phyloP scores from a whole-genome alignment of 1,140 invertebrate species.

The Lithobius niger region DNA sequence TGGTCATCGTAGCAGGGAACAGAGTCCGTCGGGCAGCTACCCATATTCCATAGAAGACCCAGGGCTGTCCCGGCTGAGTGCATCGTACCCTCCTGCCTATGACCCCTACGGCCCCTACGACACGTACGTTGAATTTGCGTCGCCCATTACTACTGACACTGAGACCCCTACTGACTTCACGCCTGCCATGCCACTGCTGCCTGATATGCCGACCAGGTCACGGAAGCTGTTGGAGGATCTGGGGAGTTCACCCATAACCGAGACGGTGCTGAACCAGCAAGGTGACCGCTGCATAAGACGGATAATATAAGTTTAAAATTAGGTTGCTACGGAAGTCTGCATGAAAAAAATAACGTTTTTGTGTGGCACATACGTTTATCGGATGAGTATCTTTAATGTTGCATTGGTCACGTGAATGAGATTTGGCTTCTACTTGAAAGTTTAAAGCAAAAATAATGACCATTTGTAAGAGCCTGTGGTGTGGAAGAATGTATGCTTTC shows the following conservation, averaged over 20 bases:
- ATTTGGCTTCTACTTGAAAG: too few relatives aligned
- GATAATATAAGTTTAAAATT: too few relatives aligned
- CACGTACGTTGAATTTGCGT: conserved; percentile 14
- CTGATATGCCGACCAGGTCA: conserved; percentile 45
- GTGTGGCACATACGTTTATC: too few relatives aligned
- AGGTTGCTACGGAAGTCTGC: too few relatives aligned
- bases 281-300: conserved; percentile 15
- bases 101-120: conserved; percentile 1
- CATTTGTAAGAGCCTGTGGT: too few relatives aligned
- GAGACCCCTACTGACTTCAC: conserved; percentile 35
- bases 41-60: neutral
- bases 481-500: too few relatives aligned
- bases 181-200: conserved; percentile 47
- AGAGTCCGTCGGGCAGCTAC: conserved; percentile 8
- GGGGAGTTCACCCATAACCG: conserved; percentile 39
- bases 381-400: too few relatives aligned
- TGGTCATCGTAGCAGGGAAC: conserved; percentile 9
- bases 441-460: too few relatives aligned
- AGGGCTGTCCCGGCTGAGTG: neutral
- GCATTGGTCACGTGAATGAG: too few relatives aligned
- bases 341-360: too few relatives aligned
- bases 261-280: conserved; percentile 18
- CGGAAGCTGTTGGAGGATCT: conserved; percentile 45
- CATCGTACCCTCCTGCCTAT: conserved; percentile 2
- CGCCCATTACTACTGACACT: conserved; percentile 30